These are phyloP conservation scores for Barnardius zonarius DNA, from an alignment of 2,113 vertebrate species.

Conservation along the genomic window DNA sequence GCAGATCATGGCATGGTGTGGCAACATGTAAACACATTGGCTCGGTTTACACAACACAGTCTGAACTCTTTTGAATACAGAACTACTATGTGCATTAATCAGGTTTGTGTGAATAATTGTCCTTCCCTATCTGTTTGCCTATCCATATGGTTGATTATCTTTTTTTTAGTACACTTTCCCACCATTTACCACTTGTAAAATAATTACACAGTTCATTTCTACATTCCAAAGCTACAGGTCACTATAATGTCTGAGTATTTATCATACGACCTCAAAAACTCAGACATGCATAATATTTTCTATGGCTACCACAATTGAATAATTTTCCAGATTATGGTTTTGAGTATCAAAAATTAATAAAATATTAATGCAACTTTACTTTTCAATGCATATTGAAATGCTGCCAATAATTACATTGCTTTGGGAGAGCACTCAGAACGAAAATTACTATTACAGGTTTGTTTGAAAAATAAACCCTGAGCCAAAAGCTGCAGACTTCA, in stretches of 20 bases:
- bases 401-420: constrained; percentile 4
- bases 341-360: constrained; percentile 14
- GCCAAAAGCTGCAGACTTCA: constrained; percentile 31
- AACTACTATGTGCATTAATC: neutral
- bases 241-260: neutral
- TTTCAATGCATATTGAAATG: neutral
- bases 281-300: constrained; percentile 9
- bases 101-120: neutral
- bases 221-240: neutral
- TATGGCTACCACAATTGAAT: neutral
- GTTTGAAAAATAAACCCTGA: constrained; percentile 1
- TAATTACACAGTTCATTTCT: neutral
- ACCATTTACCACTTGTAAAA: neutral
- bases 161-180: neutral
- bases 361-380: constrained; percentile 23
- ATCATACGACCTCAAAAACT: neutral
- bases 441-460: constrained; percentile 45
- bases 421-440: neutral
- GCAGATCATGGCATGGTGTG: neutral
- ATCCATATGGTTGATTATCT: neutral
- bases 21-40: neutral
- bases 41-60: neutral
- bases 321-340: constrained; percentile 2
- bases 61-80: neutral
- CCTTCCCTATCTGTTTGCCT: neutral